These are phyloP conservation scores for Heliconius nattereri DNA, from an alignment of 1,140 invertebrate species.

Conservation along the genomic window DNA sequence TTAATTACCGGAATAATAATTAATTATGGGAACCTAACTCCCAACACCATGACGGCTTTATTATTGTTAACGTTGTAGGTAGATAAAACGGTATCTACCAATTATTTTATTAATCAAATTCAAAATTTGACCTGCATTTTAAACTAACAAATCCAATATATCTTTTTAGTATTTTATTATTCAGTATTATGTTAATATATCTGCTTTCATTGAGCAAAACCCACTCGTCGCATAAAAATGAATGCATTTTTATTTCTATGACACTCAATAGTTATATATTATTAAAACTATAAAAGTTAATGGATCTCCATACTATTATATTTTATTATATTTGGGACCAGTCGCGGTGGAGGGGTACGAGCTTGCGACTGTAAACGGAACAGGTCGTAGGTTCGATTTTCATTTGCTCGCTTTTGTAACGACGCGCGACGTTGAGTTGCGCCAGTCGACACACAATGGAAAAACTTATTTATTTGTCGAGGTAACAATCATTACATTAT, in stretches of 20 bases:
- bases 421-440: no score
- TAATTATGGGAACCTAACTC: no score
- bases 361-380: no score
- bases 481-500: no score
- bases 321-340: no score
- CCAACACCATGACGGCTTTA: no score
- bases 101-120: neutral
- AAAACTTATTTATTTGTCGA: no score
- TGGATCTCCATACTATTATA: neutral
- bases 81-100: neutral
- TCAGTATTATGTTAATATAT: neutral
- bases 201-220: neutral
- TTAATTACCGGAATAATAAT: no score
- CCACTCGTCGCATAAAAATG: constrained; percentile 5
- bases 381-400: no score
- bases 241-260: constrained; percentile 4
- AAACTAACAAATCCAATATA: neutral
- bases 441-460: no score
- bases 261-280: neutral
- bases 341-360: no score
- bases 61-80: neutral
- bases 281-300: neutral
- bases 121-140: neutral
- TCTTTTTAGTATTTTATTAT: constrained; percentile 5
- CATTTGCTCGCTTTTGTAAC: no score